Evolutionary conservation across 2,888 invertebrate genomes (phyloP), one percentile per base, ranked within the genome.

Genomic region (Notodonta dromedarius): DNA sequence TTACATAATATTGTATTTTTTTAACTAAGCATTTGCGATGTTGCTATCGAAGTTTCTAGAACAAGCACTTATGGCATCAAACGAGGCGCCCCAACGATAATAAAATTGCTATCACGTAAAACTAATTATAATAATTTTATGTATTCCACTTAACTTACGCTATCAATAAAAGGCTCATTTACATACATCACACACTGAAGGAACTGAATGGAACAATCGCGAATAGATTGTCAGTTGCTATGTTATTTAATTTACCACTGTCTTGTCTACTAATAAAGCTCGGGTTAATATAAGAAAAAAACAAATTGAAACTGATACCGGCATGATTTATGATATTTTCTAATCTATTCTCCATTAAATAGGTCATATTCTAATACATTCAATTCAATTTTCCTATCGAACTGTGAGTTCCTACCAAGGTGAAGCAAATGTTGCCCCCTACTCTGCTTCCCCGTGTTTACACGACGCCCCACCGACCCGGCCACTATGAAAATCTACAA

Each of bases 401-500:
- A 67, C 71, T 68, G 67, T 62, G 68, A 70, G 69, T 73, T 74
- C 78, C 69, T 82, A 79, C 82, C 86, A 83, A 86, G 83, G 83
- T 79, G 78, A 87, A 86, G 82, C 78, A 84, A 85, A 84, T 85
- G 65, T 71, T 66, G 69, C 66, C 74, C 74, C 70, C 46, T 65
- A 35, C 14, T 67, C 69, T 70, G 69, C 69, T 69, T 72, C 67
- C 72, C 69, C 66, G 67, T 73, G 82, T 85, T 85, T 83, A 87
- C 84, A 78, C 82, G 78, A 69, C 75, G 73, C 71, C 71, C 78
- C 76, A 73, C 71, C 80, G 79, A 79, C 80, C 80, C 80, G 74
- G 78, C 73, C 79, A 71, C 82, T 83, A 83, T 85, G 83, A 87
- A 88, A 87, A 86, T 87, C 82, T 79, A 82, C 79, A 79, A 80